Conservation (phyloP, 2,113 vertebrate species). For the Sminthopsis crassicaudata region DNA sequence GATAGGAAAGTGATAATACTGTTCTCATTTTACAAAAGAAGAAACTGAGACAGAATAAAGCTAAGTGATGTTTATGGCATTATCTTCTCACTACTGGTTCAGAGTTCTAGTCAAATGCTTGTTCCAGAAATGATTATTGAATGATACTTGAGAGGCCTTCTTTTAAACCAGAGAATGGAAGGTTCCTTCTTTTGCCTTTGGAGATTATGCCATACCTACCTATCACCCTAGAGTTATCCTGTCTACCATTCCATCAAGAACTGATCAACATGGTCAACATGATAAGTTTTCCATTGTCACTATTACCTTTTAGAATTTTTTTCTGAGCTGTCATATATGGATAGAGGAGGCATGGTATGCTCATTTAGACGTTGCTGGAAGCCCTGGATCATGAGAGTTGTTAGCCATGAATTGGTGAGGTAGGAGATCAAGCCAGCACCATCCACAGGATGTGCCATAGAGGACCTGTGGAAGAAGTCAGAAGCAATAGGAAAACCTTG, state of each 20-base stretch:
- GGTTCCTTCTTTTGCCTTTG: background rate
- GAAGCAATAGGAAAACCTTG: background rate
- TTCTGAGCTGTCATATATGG: background rate
- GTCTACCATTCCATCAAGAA: background rate
- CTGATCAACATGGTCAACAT: background rate
- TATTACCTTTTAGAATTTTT: slow-evolving; percentile 55
- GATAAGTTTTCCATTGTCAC: background rate
- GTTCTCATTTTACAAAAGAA: background rate
- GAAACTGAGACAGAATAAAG: background rate
- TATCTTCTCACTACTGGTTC: background rate
- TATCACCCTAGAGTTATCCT: background rate
- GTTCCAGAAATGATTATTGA: background rate
- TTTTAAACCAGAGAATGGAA: background rate
- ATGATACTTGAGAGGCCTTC: background rate
- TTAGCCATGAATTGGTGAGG: slow-evolving; percentile 39
- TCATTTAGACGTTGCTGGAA: background rate
- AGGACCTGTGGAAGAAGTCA: slow-evolving; percentile 7
- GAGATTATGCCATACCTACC: too few relatives aligned
- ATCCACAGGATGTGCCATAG: slow-evolving; percentile 24
- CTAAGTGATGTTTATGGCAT: background rate
- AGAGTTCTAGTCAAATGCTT: background rate
- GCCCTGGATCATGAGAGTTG: slow-evolving; percentile 4
- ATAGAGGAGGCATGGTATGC: slow-evolving; percentile 12
- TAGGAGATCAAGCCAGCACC: slow-evolving; percentile 56
- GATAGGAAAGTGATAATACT: background rate